Evolutionary conservation across 2,797 vertebrate species (phyloP), one percentile per base, ranked within the genome.

Genomic region (Triplophysa bombifrons): DNA sequence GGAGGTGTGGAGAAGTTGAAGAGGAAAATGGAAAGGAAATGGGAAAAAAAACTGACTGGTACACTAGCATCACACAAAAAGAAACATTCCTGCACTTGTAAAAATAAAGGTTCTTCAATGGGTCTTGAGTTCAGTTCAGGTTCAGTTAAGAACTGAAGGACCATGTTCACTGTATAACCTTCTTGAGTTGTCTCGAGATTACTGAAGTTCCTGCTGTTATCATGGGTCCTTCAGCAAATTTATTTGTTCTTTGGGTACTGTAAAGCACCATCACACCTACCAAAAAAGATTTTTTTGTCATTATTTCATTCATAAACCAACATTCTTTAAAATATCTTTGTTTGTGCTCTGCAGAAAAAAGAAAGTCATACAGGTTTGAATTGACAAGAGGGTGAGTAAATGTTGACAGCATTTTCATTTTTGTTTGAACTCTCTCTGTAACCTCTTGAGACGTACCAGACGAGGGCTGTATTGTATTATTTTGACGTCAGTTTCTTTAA

Each of bases 21-120:
- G 61, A 78, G 68, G 19, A 73, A 46, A 53, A 65, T 60, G 61
- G 72, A 78, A 79, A 56, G 64, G 77, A 55, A 48, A 79, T 48
- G 46, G 30, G 34, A 55, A 80, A 22, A 74, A 61, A 27, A 44
- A 71, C 48, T 61, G 16, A 70, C 66, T 60, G 25, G n/a, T 56
- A 72, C 50, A 56, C 2, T 3, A 19, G 76, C 9, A 44, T n/a
- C 2, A 44, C 44, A 73, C 10, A 44, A 30, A 73, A 10, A 38
- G 34, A 27, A n/a, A 72, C 22, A 78, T 55, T 71, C 68, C 41
- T 44, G 19, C 68, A 44, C 14, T 48, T 41, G 22, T 51, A 61
- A 41, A 41, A 53, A 44, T 55, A 20, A 55, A 76, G 3, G 50
- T 56, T 56, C 22, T 56, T 56, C 46, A 48, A 14, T 48, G 13